Evolutionary conservation across 2,797 vertebrate species (phyloP).

Genomic region (Gadopsis marmoratus): DNA sequence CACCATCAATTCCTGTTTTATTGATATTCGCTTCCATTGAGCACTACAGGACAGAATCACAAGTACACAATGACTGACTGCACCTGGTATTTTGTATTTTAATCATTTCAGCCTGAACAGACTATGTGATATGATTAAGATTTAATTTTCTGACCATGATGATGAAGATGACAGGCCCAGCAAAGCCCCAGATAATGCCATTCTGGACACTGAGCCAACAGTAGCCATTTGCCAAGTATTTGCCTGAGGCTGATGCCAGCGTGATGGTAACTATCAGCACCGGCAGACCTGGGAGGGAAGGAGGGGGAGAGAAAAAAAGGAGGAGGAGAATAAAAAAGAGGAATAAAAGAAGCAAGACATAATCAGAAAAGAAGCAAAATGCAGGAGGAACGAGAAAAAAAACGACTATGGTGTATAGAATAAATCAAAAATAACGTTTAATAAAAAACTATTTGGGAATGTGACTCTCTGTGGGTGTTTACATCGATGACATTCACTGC

Average conservation of each 20-base stretch:
- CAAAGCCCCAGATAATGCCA: slow-evolving; percentile 88
- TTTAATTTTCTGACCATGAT: slow-evolving; percentile 81
- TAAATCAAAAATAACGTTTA: neutral
- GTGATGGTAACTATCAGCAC: slow-evolving; percentile 88
- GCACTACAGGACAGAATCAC: neutral
- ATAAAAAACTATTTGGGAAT: neutral
- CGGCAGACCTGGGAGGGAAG: slow-evolving; percentile 82
- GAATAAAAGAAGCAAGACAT: neutral
- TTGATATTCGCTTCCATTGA: neutral
- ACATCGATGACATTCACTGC: neutral
- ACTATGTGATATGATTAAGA: slow-evolving; percentile 1
- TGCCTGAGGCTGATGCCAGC: slow-evolving; percentile 84
- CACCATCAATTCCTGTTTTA: neutral
- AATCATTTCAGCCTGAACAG: neutral
- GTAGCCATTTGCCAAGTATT: slow-evolving; percentile 84
- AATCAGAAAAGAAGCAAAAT: neutral
- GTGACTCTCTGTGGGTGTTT: neutral
- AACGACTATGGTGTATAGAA: neutral
- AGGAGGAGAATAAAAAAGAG: neutral
- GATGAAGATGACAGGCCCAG: slow-evolving; percentile 89
- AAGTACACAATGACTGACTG: neutral
- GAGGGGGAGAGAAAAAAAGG: neutral
- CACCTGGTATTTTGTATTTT: neutral
- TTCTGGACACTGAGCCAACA: slow-evolving; percentile 89
- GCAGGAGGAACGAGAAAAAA: neutral